Base-by-base conservation (phyloP, 2,797 vertebrate species). In the Spatula versicolor region DNA sequence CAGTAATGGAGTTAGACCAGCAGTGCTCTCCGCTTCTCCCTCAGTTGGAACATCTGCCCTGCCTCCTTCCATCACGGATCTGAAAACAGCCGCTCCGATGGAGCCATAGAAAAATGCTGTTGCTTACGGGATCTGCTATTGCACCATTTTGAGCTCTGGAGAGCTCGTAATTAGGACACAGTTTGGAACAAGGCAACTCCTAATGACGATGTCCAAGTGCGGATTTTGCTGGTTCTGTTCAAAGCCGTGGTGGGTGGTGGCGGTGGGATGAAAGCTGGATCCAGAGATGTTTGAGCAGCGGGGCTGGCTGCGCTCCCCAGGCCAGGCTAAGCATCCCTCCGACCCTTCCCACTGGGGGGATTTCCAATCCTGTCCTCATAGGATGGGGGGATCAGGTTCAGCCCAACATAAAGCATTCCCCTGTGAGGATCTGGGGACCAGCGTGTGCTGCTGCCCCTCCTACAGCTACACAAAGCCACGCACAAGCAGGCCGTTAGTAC, bases 341-440 rank as follows among this genome's bases (percentile, higher is more conserved):
- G 17, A 25, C 3, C 8, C n/a, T 7, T 8, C 5, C 17, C 7
- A 3, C 8, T 13, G 2, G 1, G 9, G 50, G n/a, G 14, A 14
- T 72, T 23, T 59, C 66, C n/a, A 33, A 23, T 12, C 17, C 1
- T 45, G 0, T 16, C 12, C 21, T 18, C 11, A 25, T 13, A 52
- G 43, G 63, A 87, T 6, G 0, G 2, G 1, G 43, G 50, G 22
- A 60, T 3, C 4, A 8, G 31, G 25, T 22, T 10, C 50, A 5
- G 6, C 1, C 12, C 41, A 16, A 13, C 59, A 26, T 22, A 28
- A 69, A 1, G 19, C 19, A 10, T 7, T 23, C 37, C 43, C 20
- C 25, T n/a, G 22, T n/a, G 28, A 71, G 63, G 21, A 26, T 54
- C 37, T 13, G 1, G 54, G 64, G 54, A 71, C 31, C 31, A 7